phyloP scores from a whole-genome alignment of 2,888 invertebrate genomes.

The Apamea sordens region DNA sequence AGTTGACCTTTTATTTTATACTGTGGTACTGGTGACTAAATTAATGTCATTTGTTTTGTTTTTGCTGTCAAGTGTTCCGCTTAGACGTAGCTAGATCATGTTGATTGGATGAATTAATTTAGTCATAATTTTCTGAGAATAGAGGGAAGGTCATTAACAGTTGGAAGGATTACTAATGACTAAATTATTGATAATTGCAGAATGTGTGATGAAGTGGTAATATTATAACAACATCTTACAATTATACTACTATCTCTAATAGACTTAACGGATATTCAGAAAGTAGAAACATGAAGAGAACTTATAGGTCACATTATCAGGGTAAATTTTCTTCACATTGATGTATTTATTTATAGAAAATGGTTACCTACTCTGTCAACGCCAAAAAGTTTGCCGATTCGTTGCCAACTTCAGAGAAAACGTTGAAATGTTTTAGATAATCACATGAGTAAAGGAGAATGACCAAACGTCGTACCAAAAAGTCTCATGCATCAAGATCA shows the following conservation, averaged over 20 bases:
- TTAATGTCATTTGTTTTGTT: slow-evolving; percentile 37
- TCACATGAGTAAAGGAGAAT: neutral
- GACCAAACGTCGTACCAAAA: too few species aligned
- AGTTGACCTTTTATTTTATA: neutral
- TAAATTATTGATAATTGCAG: neutral
- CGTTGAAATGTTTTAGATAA: neutral
- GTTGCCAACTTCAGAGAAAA: neutral
- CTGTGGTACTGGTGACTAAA: slow-evolving; percentile 37
- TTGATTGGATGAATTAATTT: slow-evolving; percentile 36
- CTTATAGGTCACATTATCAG: neutral
- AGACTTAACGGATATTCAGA: neutral
- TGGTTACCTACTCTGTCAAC: neutral
- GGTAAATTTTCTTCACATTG: neutral
- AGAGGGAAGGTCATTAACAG: slow-evolving; percentile 12
- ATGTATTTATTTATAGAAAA: neutral
- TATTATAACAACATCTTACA: too few species aligned
- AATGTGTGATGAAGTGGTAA: too few species aligned
- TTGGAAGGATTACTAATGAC: neutral
- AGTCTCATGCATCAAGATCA: too few species aligned
- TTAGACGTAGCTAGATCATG: slow-evolving; percentile 11
- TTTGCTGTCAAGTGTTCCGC: slow-evolving; percentile 24
- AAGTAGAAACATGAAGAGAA: neutral
- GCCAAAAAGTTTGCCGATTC: neutral
- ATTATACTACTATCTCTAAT: neutral
- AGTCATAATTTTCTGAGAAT: slow-evolving; percentile 46